Conservation (phyloP, 2,797 vertebrate species). For the Catamblyrhynchus diadema region DNA sequence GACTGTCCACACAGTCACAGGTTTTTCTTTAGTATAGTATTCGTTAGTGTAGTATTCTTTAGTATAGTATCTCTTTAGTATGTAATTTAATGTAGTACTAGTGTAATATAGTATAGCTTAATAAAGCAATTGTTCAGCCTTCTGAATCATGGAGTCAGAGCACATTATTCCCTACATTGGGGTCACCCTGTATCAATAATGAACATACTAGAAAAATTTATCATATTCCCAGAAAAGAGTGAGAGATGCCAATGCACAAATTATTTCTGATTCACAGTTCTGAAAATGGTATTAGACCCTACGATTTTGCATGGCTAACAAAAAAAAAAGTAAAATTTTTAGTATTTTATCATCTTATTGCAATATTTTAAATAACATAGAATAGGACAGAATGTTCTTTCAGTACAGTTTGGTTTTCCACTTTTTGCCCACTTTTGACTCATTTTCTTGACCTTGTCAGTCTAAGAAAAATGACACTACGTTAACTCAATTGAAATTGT, state of each 20-base stretch:
- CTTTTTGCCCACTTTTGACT: neutral
- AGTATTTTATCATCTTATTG: neutral
- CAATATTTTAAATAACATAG: neutral
- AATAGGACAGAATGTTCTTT: neutral
- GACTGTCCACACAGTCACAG: too few species aligned
- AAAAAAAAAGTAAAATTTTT: neutral
- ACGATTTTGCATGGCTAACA: neutral
- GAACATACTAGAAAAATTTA: neutral
- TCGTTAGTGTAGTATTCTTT: too few species aligned
- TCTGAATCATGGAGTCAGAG: too few species aligned
- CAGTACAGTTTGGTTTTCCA: neutral
- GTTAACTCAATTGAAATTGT: constrained; percentile 38
- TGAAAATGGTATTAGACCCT: neutral
- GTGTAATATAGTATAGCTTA: too few species aligned
- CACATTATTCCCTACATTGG: too few species aligned
- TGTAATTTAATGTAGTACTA: too few species aligned
- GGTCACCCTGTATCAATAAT: too few species aligned
- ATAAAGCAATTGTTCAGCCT: too few species aligned
- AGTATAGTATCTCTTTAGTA: too few species aligned
- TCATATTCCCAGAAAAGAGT: neutral
- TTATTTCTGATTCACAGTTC: neutral
- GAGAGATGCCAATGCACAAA: neutral
- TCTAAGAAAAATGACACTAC: constrained; percentile 24
- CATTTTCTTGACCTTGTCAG: constrained; percentile 25
- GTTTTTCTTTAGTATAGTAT: too few species aligned